These are phyloP conservation scores for Cisticola juncidis DNA, from an alignment of 2,113 vertebrate genomes.

Conservation along the genomic window DNA sequence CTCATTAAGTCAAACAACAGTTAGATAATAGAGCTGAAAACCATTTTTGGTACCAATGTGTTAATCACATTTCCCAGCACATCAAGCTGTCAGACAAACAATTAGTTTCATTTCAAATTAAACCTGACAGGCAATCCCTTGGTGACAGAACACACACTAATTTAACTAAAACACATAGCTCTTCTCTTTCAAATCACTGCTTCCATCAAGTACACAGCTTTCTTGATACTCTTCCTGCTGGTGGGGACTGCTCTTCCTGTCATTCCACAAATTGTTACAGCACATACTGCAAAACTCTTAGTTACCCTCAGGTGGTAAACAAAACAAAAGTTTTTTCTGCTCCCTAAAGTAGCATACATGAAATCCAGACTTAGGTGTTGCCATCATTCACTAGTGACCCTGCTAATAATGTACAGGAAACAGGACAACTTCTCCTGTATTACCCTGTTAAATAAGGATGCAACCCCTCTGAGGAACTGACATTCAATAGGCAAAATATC, in stretches of 20 bases:
- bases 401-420: background rate
- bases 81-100: slow-evolving; percentile 53
- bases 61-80: background rate
- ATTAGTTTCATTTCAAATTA: slow-evolving; percentile 68
- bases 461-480: background rate
- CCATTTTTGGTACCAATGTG: background rate
- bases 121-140: slow-evolving; percentile 74
- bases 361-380: background rate
- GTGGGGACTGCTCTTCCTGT: background rate
- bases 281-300: background rate
- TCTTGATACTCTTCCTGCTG: background rate
- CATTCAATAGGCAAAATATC: background rate
- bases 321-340: background rate
- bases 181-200: background rate
- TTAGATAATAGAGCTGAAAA: slow-evolving; percentile 6
- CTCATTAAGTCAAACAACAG: background rate
- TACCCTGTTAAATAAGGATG: background rate
- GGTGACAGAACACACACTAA: slow-evolving; percentile 72
- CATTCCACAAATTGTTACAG: background rate
- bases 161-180: slow-evolving; percentile 24
- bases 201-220: background rate
- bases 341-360: background rate
- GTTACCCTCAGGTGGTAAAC: background rate
- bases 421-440: background rate
- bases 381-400: accelerated